A percentile compares a stretch with the other conserved stretches of the same genome.
phyloP scores from a whole-genome alignment of 30 jellyfish, hydroid and myxozoan genomes.

The Sanderia malayensis region DNA sequence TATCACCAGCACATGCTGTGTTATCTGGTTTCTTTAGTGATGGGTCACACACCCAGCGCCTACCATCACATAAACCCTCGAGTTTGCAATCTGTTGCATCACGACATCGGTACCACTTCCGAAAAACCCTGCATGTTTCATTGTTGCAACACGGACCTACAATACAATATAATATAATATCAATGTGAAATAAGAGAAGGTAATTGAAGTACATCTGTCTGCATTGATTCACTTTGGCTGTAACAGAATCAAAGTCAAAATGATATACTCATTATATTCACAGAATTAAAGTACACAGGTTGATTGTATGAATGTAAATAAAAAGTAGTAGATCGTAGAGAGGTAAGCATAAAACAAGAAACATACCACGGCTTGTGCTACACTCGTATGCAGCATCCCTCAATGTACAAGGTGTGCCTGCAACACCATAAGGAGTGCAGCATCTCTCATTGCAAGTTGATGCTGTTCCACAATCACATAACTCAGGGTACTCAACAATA shows the following conservation, averaged over 20 bases:
- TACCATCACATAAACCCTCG: constrained; percentile 74
- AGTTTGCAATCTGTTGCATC: constrained; percentile 82
- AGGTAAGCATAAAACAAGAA: no score
- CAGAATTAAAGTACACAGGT: no score
- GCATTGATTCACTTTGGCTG: no score
- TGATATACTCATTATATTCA: no score
- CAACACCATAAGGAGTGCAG: constrained; percentile 88
- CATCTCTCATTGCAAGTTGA: constrained; percentile 86
- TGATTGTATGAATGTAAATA: no score
- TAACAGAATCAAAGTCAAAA: no score
- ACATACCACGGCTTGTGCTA: constrained; percentile 90
- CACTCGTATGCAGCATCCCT: constrained; percentile 78
- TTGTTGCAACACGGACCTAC: constrained; percentile 91
- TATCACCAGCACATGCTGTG: constrained; percentile 76
- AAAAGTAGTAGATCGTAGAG: no score
- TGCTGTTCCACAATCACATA: constrained; percentile 91
- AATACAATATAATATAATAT: no score
- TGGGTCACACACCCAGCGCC: constrained; percentile 70
- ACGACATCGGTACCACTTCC: constrained; percentile 59
- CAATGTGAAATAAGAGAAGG: no score
- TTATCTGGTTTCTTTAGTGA: constrained; percentile 53
- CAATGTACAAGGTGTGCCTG: constrained; percentile 83
- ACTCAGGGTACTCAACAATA: constrained; percentile 86
- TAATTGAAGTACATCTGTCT: no score
- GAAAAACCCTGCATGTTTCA: constrained; percentile 77